phyloP scores from a whole-genome alignment of 1,140 invertebrate species.

The Alviniconcha marisindica region DNA sequence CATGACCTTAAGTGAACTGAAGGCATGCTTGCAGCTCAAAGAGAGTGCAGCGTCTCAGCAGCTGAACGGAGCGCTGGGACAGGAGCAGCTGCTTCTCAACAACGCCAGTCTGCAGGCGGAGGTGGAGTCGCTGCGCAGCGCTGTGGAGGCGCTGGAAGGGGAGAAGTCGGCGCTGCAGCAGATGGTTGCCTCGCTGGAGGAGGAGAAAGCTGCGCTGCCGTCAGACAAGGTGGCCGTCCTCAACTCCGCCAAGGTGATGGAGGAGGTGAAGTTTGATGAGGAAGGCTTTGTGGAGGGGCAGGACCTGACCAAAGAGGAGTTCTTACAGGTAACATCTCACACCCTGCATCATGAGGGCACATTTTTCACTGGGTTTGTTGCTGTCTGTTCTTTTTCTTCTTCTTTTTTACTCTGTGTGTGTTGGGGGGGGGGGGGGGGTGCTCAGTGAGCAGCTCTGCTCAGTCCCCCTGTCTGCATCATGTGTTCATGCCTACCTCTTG shows the following conservation, averaged over 20 bases:
- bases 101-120: conserved; percentile 39
- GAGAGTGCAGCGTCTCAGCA: conserved; percentile 20
- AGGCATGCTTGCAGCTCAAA: conserved; percentile 41
- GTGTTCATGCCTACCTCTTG: too few relatives aligned
- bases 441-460: too few relatives aligned
- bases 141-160: conserved; percentile 43
- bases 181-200: conserved; percentile 41
- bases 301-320: conserved; percentile 51
- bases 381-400: too few relatives aligned
- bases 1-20: too few relatives aligned
- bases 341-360: too few relatives aligned
- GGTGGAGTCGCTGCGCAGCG: conserved; percentile 29
- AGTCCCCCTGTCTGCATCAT: too few relatives aligned
- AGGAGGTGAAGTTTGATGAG: conserved; percentile 45
- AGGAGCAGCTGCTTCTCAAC: conserved; percentile 38
- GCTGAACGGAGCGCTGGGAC: conserved; percentile 26
- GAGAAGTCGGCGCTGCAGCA: conserved; percentile 35
- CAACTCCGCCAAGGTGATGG: conserved; percentile 30
- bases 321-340: conserved; percentile 39
- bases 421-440: too few relatives aligned
- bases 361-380: too few relatives aligned
- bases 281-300: conserved; percentile 50
- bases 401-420: too few relatives aligned
- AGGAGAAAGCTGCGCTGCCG: conserved; percentile 28
- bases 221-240: conserved; percentile 28